Evolutionary conservation across 2,888 invertebrate genomes (phyloP).

Genomic region (Mythimna loreyi): DNA sequence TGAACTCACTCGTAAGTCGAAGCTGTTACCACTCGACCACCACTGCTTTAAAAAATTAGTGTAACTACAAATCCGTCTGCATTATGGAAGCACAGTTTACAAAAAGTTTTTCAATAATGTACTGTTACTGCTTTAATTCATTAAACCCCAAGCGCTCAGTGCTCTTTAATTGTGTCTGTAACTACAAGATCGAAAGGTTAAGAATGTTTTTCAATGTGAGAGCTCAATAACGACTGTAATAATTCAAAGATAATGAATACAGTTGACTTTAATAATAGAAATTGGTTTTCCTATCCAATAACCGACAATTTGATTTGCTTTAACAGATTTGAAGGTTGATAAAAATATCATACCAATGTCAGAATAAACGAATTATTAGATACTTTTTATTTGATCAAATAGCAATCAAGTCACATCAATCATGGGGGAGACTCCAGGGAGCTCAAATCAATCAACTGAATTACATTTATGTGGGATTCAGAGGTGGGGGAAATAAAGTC

Average conservation of each 20-base stretch:
- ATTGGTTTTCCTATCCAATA: neutral
- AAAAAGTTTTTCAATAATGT: no score
- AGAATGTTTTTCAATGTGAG: no score
- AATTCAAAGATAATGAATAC: neutral
- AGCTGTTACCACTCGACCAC: no score
- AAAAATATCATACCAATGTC: constrained; percentile 1
- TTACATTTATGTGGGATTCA: neutral
- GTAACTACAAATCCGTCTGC: no score
- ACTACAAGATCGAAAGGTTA: no score
- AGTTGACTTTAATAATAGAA: neutral
- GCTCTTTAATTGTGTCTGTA: no score
- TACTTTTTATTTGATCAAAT: constrained; percentile 15
- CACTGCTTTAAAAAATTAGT: no score
- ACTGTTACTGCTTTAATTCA: no score
- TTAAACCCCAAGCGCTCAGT: no score
- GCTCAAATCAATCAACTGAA: constrained; percentile 29
- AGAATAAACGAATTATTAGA: constrained; percentile 1
- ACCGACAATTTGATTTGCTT: neutral
- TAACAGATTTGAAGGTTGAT: neutral
- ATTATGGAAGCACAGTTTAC: no score
- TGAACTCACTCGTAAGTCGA: no score
- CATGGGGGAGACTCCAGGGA: constrained; percentile 15
- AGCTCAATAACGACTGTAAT: neutral
- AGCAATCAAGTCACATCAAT: constrained; percentile 37
- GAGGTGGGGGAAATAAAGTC: no score